Percentiles rank a stretch among this genome's conserved stretches.
phyloP scores from a whole-genome alignment of 2,113 vertebrate genomes.

The Stercorarius parasiticus region DNA sequence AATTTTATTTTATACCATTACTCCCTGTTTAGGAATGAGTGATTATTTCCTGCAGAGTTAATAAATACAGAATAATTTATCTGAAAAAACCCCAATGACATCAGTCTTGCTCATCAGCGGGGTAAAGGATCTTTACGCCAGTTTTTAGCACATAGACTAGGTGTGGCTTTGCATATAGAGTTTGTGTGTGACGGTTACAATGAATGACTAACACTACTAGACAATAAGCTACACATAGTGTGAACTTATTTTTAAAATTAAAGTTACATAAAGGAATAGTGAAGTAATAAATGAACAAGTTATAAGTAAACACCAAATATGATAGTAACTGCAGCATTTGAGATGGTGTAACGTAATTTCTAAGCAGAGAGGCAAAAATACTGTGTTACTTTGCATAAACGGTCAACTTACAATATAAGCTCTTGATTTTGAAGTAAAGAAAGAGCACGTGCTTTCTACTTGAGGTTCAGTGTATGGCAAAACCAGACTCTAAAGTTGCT shows the following conservation, averaged over 20 bases:
- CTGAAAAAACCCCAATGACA: background rate
- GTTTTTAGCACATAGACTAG: background rate
- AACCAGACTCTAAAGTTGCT: background rate
- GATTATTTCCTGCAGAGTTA: background rate
- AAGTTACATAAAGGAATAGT: background rate
- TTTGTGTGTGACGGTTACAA: background rate
- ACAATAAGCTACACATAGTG: background rate
- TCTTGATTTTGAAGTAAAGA: background rate
- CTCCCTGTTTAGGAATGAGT: background rate
- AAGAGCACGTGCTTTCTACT: background rate
- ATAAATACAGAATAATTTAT: background rate
- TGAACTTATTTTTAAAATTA: background rate
- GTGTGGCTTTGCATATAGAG: background rate
- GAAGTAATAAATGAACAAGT: background rate
- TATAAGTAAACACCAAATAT: background rate
- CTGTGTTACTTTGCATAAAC: background rate
- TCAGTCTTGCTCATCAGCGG: background rate
- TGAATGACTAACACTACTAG: background rate
- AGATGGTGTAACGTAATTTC: background rate
- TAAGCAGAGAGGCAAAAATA: background rate
- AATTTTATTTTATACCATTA: background rate
- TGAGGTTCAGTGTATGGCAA: background rate
- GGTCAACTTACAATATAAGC: background rate
- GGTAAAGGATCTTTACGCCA: background rate
- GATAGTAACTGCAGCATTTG: background rate